Evolutionary conservation across 2,797 vertebrate species (phyloP).

Genomic region (Tarsius wallacei): DNA sequence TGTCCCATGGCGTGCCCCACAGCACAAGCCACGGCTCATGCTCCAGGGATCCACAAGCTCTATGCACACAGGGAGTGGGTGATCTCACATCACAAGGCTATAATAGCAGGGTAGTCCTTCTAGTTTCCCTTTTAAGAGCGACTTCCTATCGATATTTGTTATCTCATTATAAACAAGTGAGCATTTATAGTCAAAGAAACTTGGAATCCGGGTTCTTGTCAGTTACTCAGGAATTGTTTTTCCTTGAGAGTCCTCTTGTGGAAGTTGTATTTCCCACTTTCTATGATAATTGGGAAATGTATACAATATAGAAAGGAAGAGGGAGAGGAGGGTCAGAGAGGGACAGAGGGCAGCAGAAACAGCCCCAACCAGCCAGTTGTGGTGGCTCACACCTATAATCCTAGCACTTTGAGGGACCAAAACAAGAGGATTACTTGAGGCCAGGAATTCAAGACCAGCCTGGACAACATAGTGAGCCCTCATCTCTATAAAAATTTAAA

Average conservation of each 20-base stretch:
- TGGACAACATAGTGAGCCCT: no score
- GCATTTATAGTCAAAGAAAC: slow-evolving; percentile 5
- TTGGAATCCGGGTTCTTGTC: background rate
- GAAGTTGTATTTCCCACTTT: background rate
- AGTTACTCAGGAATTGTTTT: background rate
- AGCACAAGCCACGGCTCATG: no score
- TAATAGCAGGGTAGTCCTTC: no score
- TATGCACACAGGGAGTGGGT: no score
- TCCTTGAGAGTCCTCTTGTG: background rate
- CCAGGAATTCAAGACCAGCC: no score
- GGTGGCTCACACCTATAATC: no score
- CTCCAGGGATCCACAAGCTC: no score
- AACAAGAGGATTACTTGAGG: no score
- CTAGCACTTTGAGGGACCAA: no score
- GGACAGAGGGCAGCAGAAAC: background rate
- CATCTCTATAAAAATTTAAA: no score
- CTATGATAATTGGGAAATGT: background rate
- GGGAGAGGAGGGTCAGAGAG: background rate
- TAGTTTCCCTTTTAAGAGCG: background rate
- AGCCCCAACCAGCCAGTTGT: background rate
- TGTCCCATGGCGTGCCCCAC: no score
- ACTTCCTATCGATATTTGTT: background rate
- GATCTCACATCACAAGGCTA: no score
- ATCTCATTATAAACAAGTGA: background rate
- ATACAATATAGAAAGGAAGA: background rate